phyloP scores from a whole-genome alignment of 1,140 invertebrate genomes.

The Pogonomyrmex barbatus region DNA sequence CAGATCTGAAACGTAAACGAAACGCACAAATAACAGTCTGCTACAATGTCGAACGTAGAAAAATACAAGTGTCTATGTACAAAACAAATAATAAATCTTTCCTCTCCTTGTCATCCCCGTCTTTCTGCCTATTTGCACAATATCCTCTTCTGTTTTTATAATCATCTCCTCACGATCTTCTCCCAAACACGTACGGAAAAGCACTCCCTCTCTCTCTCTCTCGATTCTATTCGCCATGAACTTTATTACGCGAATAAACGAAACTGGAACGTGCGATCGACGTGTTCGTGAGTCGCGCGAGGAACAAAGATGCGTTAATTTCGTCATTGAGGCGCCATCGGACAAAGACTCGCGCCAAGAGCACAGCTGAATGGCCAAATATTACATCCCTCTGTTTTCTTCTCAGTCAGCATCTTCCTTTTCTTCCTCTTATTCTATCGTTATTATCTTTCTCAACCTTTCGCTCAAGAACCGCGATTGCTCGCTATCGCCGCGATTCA shows the following conservation, averaged over 20 bases:
- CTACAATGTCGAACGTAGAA: conserved; percentile 73
- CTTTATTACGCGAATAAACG: conserved; percentile 35
- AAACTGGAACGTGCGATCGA: conserved; percentile 25
- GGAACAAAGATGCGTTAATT: conserved; percentile 5
- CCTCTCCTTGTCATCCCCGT: conserved; percentile 37
- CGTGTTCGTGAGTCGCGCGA: conserved; percentile 7
- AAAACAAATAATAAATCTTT: conserved; percentile 73
- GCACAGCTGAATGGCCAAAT: conserved; percentile 3
- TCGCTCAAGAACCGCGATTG: conserved; percentile 26
- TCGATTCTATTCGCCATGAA: neutral
- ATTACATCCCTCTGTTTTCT: neutral
- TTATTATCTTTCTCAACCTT: conserved; percentile 3
- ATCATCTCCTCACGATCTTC: neutral
- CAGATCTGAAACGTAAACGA: conserved; percentile 74
- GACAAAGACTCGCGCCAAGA: conserved; percentile 17
- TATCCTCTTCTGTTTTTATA: conserved; percentile 17
- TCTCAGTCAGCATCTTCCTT: neutral
- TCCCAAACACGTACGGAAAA: conserved; percentile 2
- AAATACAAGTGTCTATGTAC: conserved; percentile 76
- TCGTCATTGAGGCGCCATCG: conserved; percentile 4
- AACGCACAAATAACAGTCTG: conserved; percentile 74
- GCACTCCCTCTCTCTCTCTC: neutral
- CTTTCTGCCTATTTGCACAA: conserved; percentile 32
- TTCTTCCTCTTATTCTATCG: neutral
- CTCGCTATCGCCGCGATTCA: conserved; percentile 32